Conservation (phyloP, 2,888 invertebrate species). For the Erebia epiphron region DNA sequence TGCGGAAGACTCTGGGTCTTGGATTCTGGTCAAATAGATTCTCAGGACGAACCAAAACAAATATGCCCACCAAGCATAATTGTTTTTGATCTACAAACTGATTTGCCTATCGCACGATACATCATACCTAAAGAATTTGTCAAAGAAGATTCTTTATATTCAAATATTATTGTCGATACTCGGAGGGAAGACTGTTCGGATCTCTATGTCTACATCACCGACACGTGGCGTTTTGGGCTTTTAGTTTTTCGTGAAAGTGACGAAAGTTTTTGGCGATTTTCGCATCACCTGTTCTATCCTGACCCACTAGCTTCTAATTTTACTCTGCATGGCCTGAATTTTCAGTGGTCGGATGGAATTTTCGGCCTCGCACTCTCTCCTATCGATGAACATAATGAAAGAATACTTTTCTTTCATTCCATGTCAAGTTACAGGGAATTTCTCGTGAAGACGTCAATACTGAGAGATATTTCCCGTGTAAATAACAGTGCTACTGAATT, state of each 20-base stretch:
- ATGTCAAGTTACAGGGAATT: constrained; percentile 92
- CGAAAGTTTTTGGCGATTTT: constrained; percentile 84
- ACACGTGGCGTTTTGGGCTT: constrained; percentile 87
- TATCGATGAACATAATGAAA: constrained; percentile 74
- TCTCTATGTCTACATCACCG: constrained; percentile 86
- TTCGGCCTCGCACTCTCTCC: constrained; percentile 89
- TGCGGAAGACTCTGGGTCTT: constrained; percentile 91
- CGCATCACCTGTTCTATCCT: constrained; percentile 87
- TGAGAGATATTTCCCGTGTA: constrained; percentile 81
- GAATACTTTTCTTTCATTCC: constrained; percentile 89
- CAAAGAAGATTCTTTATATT: constrained; percentile 85
- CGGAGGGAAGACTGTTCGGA: constrained; percentile 83
- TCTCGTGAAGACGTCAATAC: constrained; percentile 85
- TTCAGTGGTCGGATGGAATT: constrained; percentile 92
- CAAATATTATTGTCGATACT: constrained; percentile 86
- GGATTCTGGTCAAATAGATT: constrained; percentile 90
- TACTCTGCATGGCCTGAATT: constrained; percentile 88
- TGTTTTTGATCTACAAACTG: constrained; percentile 87
- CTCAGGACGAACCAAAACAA: constrained; percentile 85
- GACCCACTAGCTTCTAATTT: constrained; percentile 89
- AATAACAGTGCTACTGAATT: constrained; percentile 64
- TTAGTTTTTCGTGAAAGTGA: constrained; percentile 85
- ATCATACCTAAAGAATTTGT: constrained; percentile 85
- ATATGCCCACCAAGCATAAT: constrained; percentile 89
- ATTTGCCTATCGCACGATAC: constrained; percentile 84